Evolutionary conservation across 2,797 vertebrate genomes (phyloP).

Genomic region (Gastrophryne carolinensis): DNA sequence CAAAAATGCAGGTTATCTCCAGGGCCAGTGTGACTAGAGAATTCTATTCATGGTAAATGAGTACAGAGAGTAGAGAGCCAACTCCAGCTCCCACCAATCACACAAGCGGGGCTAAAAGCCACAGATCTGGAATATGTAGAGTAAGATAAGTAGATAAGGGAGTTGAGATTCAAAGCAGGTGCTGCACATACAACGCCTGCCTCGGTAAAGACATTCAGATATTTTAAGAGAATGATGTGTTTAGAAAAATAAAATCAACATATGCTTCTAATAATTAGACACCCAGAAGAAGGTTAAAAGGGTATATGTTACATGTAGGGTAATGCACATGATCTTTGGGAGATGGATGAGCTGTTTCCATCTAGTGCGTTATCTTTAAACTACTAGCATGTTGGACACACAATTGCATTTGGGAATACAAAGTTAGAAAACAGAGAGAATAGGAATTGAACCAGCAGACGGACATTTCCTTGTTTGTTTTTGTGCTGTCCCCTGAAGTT

Average conservation of each 20-base stretch:
- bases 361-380: neutral
- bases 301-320: conserved; percentile 12
- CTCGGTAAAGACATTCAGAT: conserved; percentile 30
- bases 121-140: conserved; percentile 40
- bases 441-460: conserved; percentile 6
- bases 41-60: neutral
- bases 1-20: neutral
- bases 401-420: neutral
- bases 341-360: conserved; percentile 17
- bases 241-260: conserved; percentile 21
- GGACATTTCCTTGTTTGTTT: conserved; percentile 17
- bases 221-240: conserved; percentile 19
- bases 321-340: conserved; percentile 16
- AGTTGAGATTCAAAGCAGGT: conserved; percentile 43
- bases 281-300: conserved; percentile 24
- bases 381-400: neutral
- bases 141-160: conserved; percentile 34
- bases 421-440: too few species aligned
- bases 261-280: conserved; percentile 37
- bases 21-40: neutral
- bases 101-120: neutral
- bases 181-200: conserved; percentile 7
- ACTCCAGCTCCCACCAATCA: conserved; percentile 20
- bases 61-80: neutral
- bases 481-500: too few species aligned